Conservation (phyloP, 2,888 invertebrate species). For the Diaperis boleti region DNA sequence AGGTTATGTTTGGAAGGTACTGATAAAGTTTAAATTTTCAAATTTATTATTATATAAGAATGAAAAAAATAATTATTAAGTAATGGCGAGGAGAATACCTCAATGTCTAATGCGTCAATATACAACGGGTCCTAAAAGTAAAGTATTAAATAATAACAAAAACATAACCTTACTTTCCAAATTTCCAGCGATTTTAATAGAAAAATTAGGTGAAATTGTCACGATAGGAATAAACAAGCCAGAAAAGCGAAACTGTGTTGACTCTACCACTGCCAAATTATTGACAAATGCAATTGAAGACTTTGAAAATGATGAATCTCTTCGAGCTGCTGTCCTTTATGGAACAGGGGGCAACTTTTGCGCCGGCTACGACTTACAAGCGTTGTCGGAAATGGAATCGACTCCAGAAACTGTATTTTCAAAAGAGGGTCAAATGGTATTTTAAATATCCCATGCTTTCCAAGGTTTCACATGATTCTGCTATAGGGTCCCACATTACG, state of each 20-base stretch:
- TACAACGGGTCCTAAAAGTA: slow-evolving; percentile 8
- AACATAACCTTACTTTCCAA: slow-evolving; percentile 9
- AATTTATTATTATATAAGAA: too few relatives aligned
- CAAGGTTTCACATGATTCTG: slow-evolving; percentile 1
- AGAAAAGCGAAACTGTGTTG: slow-evolving; percentile 84
- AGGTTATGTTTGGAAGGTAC: slow-evolving; percentile 18
- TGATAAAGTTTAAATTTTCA: too few relatives aligned
- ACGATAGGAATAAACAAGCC: slow-evolving; percentile 91
- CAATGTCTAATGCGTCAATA: slow-evolving; percentile 7
- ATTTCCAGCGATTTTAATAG: slow-evolving; percentile 62
- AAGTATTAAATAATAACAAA: background rate
- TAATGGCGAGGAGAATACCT: slow-evolving; percentile 3
- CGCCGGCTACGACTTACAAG: slow-evolving; percentile 89
- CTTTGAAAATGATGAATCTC: slow-evolving; percentile 82
- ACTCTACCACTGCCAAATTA: slow-evolving; percentile 75
- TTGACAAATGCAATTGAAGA: slow-evolving; percentile 79
- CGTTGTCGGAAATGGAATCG: slow-evolving; percentile 69
- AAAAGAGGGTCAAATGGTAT: slow-evolving; percentile 47
- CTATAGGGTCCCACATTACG: slow-evolving; percentile 75
- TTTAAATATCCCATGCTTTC: slow-evolving; percentile 36
- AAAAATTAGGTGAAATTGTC: slow-evolving; percentile 76
- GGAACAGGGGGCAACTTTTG: slow-evolving; percentile 96
- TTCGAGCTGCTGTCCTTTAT: slow-evolving; percentile 83
- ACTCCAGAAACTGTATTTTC: slow-evolving; percentile 32
- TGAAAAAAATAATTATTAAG: background rate